Base-by-base conservation (phyloP, 2,797 vertebrate species). In the Petrocephalus sullivani region DNA sequence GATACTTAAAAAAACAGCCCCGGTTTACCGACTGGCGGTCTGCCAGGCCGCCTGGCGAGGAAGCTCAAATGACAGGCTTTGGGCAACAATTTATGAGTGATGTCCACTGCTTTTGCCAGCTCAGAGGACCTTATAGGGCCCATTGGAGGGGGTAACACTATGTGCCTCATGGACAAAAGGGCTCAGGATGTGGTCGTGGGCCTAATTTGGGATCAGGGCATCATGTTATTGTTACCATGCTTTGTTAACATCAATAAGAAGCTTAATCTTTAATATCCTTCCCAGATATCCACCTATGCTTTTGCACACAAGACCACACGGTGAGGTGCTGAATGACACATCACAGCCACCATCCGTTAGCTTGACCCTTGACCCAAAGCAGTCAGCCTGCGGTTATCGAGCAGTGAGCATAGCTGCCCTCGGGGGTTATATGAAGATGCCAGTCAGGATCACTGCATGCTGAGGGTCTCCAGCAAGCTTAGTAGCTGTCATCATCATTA, bases 401-500 rank as follows among this genome's bases (percentile, higher is more conserved):
- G 67, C 28, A 6, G 81, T 49, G 81, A 51, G 41, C 46, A 23
- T 49, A 21, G 19, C 4, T 51, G 49, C n/a, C 51, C 81, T 21
- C 51, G 28, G 51, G 90, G 92, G 91, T 93, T 93, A 92, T 92
- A 88, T 88, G 87, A 54, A 16, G 87, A 88, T 89, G 87, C 86
- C 75, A 9, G 85, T 89, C 85, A 85, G 57, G 21, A 88, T 28
- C 87, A 89, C 61, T 91, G 89, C 54, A 64, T 89, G 90, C 91
- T 91, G 90, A 89, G 61, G 91, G 89, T 90, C 83, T 85, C 88
- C 91, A 88, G 88, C 90, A 91, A 90, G 91, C 92, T 93, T 91
- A 94, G 92, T 92, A 93, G 93, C 93, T 93, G 90, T 89, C 91
- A 91, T 91, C 87, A 92, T 90, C 91, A 28, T 28, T 28, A 28